Base-by-base conservation (phyloP, 2,888 invertebrate genomes). In the Calliphora vomitoria region DNA sequence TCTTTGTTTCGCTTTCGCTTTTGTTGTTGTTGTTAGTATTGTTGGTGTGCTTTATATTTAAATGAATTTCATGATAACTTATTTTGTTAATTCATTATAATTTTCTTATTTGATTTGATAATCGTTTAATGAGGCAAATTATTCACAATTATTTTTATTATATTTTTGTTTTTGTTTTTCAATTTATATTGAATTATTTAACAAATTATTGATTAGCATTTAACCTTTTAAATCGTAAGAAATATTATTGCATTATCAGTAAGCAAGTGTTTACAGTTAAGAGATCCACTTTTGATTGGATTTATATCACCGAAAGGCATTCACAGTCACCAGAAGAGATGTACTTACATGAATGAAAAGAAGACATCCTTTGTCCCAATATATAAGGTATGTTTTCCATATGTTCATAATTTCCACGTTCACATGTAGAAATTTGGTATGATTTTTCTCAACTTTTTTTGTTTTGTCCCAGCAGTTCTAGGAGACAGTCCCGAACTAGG, bases 91-190 rank as follows among this genome's bases (percentile, higher is more conserved):
- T 66, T 69, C 15, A 53, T 62, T 35, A 53, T 74, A 44, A 55
- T 35, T 47, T 62, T 25, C 35, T 55, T 78, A 41, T 79, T 81
- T 72, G 6, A 55, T 74, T 75, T 84, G 72, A 72, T 79, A 79
- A 66, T 79, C 79, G 4, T 50, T 79, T 66, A 79, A 84, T 62
- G 66, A 79, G 72, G 84, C 84, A 84, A 79, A 84, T 84, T 84
- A 84, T 84, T 84, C 41, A 79, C 11, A 75, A 75, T 68, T 58
- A 72, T 72, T 64, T 13, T 64, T 62, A 47, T 35, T 31, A 25
- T 47, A 11, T 68, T 47, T 25, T n/a, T 20, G 15, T 20, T 66
- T 3, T 72, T 66, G 3, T 31, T 53, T 66, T 85, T 74, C n/a
- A 60, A 44, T 66, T 79, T 74, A 50, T 53, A 50, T 58, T 50